Percentiles rank a stretch among this genome's conserved stretches.
These are phyloP conservation scores for Drosophila picticornis DNA, from an alignment of 2,888 invertebrate species.

Conservation along the genomic window DNA sequence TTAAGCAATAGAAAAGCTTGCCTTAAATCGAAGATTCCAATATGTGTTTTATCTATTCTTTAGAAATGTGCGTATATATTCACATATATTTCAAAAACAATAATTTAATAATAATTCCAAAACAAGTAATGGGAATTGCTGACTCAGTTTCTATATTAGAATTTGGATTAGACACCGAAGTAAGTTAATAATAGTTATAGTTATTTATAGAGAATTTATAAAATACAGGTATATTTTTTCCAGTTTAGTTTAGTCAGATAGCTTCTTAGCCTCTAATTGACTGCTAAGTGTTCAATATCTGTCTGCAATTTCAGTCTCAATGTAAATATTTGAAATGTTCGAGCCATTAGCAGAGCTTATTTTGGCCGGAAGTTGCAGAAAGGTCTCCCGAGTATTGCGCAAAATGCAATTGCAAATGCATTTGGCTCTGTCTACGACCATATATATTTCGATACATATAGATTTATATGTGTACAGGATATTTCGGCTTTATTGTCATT, in stretches of 20 bases:
- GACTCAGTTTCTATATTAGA: not conserved
- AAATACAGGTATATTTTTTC: not conserved
- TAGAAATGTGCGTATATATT: no score
- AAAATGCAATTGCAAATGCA: slow-evolving; percentile 24
- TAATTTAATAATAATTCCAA: not conserved
- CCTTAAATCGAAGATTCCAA: no score
- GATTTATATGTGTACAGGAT: not conserved
- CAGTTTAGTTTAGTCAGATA: not conserved
- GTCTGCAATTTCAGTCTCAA: not conserved
- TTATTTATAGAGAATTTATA: not conserved
- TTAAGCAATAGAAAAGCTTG: not conserved
- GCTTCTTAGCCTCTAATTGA: not conserved
- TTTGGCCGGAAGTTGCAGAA: slow-evolving; percentile 52
- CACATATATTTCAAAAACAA: not conserved
- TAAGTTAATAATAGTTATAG: no score
- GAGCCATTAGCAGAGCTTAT: slow-evolving; percentile 24
- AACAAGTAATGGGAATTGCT: not conserved
- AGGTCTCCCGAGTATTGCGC: slow-evolving; percentile 38
- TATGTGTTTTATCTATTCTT: no score
- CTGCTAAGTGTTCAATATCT: not conserved
- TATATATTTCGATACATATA: not conserved
- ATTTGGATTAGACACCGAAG: not conserved
- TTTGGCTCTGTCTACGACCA: slow-evolving; percentile 26
- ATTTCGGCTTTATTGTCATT: slow-evolving; percentile 8
- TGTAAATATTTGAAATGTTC: slow-evolving; percentile 39